Percentiles rank a stretch among this genome's conserved stretches.
Conservation (phyloP, 2,797 vertebrate species). For the Coreius guichenoti region DNA sequence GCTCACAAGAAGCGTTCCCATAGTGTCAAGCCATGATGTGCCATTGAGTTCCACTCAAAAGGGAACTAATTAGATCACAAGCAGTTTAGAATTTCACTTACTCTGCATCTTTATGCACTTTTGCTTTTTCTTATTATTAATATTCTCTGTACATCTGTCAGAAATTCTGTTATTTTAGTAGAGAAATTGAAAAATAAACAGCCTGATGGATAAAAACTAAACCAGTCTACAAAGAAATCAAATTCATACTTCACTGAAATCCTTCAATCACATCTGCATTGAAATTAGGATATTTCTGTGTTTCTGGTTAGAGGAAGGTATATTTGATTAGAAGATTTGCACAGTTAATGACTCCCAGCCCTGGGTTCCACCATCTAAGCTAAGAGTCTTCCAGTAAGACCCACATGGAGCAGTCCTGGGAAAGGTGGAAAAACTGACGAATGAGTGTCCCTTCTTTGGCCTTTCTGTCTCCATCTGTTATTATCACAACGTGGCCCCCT, state of each 20-base stretch:
- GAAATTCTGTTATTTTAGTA: background rate
- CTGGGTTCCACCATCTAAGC: slow-evolving; percentile 50
- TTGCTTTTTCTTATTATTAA: background rate
- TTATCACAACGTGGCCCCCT: slow-evolving; percentile 56
- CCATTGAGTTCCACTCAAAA: background rate
- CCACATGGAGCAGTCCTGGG: slow-evolving; percentile 33
- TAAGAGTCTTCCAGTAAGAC: slow-evolving; percentile 45
- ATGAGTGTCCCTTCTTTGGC: slow-evolving; percentile 40
- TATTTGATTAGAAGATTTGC: slow-evolving; percentile 64
- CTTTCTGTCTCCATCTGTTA: slow-evolving; percentile 51
- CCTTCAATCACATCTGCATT: background rate
- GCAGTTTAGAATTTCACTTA: background rate
- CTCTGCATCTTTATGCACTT: background rate
- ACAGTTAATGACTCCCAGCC: slow-evolving; percentile 74
- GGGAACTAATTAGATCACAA: background rate
- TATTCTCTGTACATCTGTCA: background rate
- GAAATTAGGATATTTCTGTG: slow-evolving; percentile 45
- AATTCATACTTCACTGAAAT: background rate
- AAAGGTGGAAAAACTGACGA: slow-evolving; percentile 45
- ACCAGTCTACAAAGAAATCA: background rate
- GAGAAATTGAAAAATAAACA: background rate
- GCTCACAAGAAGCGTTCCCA: background rate
- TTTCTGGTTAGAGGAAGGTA: slow-evolving; percentile 62
- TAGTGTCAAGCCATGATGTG: background rate
- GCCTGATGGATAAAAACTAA: background rate